A percentile compares a stretch with the other conserved stretches of the same genome.
phyloP scores from a whole-genome alignment of 1,140 invertebrate species.

The Uloborus diversus region DNA sequence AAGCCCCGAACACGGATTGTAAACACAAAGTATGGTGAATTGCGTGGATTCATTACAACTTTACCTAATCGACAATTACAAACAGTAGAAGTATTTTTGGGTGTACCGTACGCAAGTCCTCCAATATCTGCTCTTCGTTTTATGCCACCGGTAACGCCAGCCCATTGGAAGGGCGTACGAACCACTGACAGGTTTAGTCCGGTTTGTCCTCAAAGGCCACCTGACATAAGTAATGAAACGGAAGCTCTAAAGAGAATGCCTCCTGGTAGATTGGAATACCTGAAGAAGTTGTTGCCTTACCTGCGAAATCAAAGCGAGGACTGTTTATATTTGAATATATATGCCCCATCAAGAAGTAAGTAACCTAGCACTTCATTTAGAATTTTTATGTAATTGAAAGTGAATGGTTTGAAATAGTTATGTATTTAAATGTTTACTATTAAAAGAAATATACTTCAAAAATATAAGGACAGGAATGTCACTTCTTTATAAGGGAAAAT shows the following conservation, averaged over 20 bases:
- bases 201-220: conserved; percentile 80
- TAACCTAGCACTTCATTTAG: neutral
- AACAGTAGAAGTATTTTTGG: conserved; percentile 69
- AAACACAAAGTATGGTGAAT: conserved; percentile 86
- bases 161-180: conserved; percentile 88
- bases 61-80: conserved; percentile 61
- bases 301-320: conserved; percentile 87
- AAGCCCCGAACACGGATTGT: conserved; percentile 73
- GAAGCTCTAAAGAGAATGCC: conserved; percentile 71
- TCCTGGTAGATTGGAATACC: conserved; percentile 82
- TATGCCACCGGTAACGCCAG: conserved; percentile 72
- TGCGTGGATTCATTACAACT: conserved; percentile 78
- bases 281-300: conserved; percentile 75
- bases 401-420: no score
- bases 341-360: conserved; percentile 73
- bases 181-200: conserved; percentile 79
- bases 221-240: conserved; percentile 73
- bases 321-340: conserved; percentile 92
- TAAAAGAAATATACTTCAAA: no score
- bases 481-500: no score
- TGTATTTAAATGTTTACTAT: no score
- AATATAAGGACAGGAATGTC: no score
- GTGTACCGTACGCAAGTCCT: conserved; percentile 85
- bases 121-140: conserved; percentile 77
- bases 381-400: no score